These are phyloP conservation scores for Peromyscus attwateri DNA, from an alignment of 2,797 vertebrate species.

Conservation along the genomic window DNA sequence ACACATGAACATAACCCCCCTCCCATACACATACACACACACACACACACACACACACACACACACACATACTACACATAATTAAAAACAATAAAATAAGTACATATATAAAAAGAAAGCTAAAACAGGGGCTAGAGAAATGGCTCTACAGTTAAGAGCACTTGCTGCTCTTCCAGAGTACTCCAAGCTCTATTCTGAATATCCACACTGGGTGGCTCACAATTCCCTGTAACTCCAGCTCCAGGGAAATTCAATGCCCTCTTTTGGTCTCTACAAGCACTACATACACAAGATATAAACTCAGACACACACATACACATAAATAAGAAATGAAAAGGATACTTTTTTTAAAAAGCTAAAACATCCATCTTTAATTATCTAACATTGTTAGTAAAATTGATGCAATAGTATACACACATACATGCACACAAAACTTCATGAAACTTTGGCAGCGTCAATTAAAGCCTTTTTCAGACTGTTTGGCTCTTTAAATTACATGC, in stretches of 20 bases:
- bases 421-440: not conserved
- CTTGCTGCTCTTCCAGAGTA: not conserved
- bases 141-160: not conserved
- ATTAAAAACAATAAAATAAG: not conserved
- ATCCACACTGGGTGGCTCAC: not conserved
- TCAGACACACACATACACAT: not conserved
- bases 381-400: not conserved
- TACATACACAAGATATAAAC: not conserved
- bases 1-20: not conserved
- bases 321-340: not conserved
- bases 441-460: slow-evolving; percentile 6
- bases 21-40: too few species aligned
- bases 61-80: not conserved
- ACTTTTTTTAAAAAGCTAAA: slow-evolving; percentile 29
- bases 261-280: not conserved
- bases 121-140: not conserved
- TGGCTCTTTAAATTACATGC: not conserved
- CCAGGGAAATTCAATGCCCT: not conserved
- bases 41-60: too few species aligned
- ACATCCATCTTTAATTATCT: not conserved
- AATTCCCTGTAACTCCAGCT: not conserved
- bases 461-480: not conserved
- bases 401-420: not conserved
- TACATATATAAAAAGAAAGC: not conserved
- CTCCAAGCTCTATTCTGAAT: not conserved